Base-by-base conservation (phyloP, 2,113 vertebrate species). In the Stigmatopora argus region DNA sequence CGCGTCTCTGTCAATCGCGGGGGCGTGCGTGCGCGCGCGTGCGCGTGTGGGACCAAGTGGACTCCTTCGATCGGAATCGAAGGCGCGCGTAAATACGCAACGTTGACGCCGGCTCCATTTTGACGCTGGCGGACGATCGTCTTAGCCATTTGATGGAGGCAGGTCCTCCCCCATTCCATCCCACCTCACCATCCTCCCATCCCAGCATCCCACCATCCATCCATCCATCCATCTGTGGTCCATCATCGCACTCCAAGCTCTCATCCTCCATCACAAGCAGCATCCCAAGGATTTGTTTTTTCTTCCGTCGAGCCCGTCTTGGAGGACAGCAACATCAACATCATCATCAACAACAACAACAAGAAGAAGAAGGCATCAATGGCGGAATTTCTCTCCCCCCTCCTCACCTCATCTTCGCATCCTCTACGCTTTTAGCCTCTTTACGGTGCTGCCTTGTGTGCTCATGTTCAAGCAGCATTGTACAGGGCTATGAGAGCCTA, bases 371-470 rank as follows among this genome's bases (percentile, higher is more conserved):
- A 31, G 26, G 57, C 35, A 31, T 23, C 41, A 67, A 66, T 74
- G 70, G 77, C 73, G 75, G 80, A 31, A 63, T 10, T 4, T 65
- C 17, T 31, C 68, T 7, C 49, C 64, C 19, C 49, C 65, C 41
- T 5, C 70, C 14, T 17, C 69, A 49, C 65, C 41, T 5, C 70
- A 17, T n/a, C 73, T 26, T 65, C 57, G 11, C 64, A 48, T 90
- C 82, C 88, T 92, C 90, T 89, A 60, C 56, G 87, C 90, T 88
- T 83, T 90, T 86, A 92, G 90, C 90, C 90, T 92, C 90, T 92
- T 91, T 92, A 91, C 90, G 88, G 87, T 92, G 90, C 90, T 90
- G 90, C 90, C 90, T 92, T 92, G 90, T 92, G 84, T 87, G 79
- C 77, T 89, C 77, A 83, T 74, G 86, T 89, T 92, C 90, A 92